Percentiles rank a stretch among this genome's conserved stretches.
Conservation (phyloP, 1,140 invertebrate genomes). For the Probaryconus sp. region DNA sequence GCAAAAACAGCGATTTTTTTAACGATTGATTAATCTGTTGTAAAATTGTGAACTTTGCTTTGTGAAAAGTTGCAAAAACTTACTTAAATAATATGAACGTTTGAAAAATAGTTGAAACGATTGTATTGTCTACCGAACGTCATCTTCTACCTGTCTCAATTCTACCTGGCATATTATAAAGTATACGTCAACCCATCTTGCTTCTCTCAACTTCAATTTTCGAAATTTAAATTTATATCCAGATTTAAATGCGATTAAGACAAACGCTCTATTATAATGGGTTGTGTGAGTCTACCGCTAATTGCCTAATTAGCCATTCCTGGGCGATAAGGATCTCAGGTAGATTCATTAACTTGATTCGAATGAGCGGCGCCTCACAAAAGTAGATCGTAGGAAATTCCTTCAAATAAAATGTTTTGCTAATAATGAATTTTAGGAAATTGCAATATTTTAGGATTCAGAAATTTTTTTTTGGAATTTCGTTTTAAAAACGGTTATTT, state of each 20-base stretch:
- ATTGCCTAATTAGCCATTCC: slow-evolving; percentile 9
- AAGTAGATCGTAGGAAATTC: too few species aligned
- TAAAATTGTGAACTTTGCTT: too few species aligned
- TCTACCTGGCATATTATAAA: slow-evolving; percentile 31
- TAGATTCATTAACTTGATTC: neutral
- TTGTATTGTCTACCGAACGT: slow-evolving; percentile 49
- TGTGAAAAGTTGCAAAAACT: too few species aligned
- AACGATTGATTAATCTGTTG: too few species aligned
- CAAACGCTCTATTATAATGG: slow-evolving; percentile 2
- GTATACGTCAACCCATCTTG: slow-evolving; percentile 38
- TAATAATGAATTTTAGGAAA: too few species aligned
- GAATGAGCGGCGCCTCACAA: too few species aligned
- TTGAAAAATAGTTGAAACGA: slow-evolving; percentile 49
- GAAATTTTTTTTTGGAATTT: too few species aligned
- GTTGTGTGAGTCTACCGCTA: neutral
- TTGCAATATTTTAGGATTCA: too few species aligned
- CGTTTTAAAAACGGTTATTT: too few species aligned
- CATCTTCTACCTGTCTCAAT: slow-evolving; percentile 43
- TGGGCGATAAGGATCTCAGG: neutral
- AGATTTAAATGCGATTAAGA: slow-evolving; percentile 17
- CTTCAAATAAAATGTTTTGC: too few species aligned
- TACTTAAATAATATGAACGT: slow-evolving; percentile 54
- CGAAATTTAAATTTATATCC: slow-evolving; percentile 14
- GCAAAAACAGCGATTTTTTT: too few species aligned
- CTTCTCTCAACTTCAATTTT: too few species aligned